Base-by-base conservation (phyloP, 2,888 invertebrate species). In the Kuschelorhynchus macadamiae region DNA sequence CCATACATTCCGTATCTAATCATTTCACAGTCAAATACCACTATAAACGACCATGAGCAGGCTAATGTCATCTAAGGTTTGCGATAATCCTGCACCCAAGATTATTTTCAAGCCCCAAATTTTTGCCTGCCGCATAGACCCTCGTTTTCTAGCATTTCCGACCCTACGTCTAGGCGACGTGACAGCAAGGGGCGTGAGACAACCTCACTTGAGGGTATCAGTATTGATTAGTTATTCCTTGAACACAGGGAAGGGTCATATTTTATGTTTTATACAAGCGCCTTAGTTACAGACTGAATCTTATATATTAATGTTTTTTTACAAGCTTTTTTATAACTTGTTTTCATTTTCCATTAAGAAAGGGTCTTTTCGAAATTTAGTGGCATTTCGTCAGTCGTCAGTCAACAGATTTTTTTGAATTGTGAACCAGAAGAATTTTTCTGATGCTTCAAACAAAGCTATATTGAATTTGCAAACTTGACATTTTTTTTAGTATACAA, bases 191-290 rank as follows among this genome's bases (percentile, higher is more conserved):
- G 47, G 20, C 41, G 33, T 39, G 17, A 21, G 21, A 47, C 49
- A 39, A 16, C 41, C 59, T 49, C 59, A 41, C 49, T 39, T 60
- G 25, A 60, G 59, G 59, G 59, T 25, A 30, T 18, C 5, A 5
- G 7, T 55, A 60, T 60, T 49, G 59, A 60, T 60, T 49, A 39
- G 47, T 39, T 47, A 39, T 60, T 60, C 59, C 39, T 8, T 36
- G 36, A 36, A 36, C 11, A 4, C 11, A 36, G 36, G 36, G 36
- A 8, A 36, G 36, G 36, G 36, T 36, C 9, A 11, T 36, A 36
- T 36, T 36, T 36, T 36, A 25, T 25, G 7, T 25, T 5, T 25
- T n/a, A n/a, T n/a, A n/a, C n/a, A n/a, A n/a, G n/a, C n/a, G n/a
- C n/a, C n/a, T n/a, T n/a, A n/a, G n/a, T n/a, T n/a, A n/a, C n/a